Evolutionary conservation across 2,113 vertebrate genomes (phyloP).

Genomic region (Ursus arctos): DNA sequence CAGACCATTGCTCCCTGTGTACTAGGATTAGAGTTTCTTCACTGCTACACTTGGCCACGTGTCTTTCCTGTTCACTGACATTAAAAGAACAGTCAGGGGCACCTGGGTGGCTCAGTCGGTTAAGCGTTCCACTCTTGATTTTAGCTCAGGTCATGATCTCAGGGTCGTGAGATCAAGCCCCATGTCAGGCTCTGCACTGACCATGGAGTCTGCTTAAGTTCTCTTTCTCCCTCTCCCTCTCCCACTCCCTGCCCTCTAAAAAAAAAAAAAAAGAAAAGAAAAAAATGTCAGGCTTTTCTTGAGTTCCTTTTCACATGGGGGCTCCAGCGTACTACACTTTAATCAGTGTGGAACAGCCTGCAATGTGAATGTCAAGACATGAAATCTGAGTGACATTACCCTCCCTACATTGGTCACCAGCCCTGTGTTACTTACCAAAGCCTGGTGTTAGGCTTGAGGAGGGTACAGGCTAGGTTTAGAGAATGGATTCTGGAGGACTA

Average conservation of each 20-base stretch:
- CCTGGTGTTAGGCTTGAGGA: not conserved
- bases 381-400: not conserved
- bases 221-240: not conserved
- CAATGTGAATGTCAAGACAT: not conserved
- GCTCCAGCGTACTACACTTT: not conserved
- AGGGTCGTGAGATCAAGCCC: not conserved
- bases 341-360: not conserved
- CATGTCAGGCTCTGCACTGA: not conserved
- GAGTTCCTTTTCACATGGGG: not conserved
- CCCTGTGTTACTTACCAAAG: not conserved
- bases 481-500: not conserved
- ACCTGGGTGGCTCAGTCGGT: not conserved
- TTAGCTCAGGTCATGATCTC: not conserved
- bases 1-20: not conserved
- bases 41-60: not conserved
- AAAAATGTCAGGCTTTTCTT: not conserved
- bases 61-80: not conserved
- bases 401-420: not conserved
- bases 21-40: not conserved
- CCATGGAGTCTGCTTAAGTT: not conserved
- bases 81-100: not conserved
- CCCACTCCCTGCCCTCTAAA: not conserved
- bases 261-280: not conserved
- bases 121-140: not conserved
- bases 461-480: not conserved